Evolutionary conservation across 2,888 invertebrate genomes (phyloP), one percentile per base, ranked within the genome.

Genomic region (Volucella inanis): DNA sequence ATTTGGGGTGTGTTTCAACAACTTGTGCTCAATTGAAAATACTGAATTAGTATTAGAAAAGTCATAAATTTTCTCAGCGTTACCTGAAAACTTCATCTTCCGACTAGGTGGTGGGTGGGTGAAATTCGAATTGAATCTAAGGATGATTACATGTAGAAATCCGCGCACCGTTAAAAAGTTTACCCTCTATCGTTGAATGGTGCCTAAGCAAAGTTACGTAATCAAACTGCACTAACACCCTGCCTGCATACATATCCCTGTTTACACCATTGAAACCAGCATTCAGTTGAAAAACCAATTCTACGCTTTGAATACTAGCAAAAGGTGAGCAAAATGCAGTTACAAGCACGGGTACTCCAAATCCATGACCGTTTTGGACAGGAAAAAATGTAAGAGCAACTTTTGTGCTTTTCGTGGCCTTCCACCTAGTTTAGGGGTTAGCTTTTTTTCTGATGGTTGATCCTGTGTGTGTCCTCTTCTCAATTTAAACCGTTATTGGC

Each of bases 401-500:
- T 72, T 81, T 85, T 67, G 31, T 57, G 57, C 65, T 80, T n/a
- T 11, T 78, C 10, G 49, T 14, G 62, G 47, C 38, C 52, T 61
- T 57, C 52, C 62, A 52, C 47, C 18, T 2, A 22, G 18, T 22
- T 22, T 12, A 0, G 43, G n/a, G 22, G 31, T 54, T 18, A 9
- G 4, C 4, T 47, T 41, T 65, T 65, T 75, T 65, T 61, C 31
- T 31, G 31, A 31, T 31, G 31, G 70, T 75, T 80, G 80, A 80
- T 84, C 80, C 84, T 50, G 74, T 76, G 54, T 81, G 75, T 81
- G 71, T 70, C 57, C 54, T 62, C 55, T 61, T 64, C 65, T 54
- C 80, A 75, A 84, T 71, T 77, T 57, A 68, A 84, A 80, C 77
- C 76, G 80, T 72, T 87, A 87, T 87, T 87, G 80, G 80, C 87